Evolutionary conservation across 2,113 vertebrate genomes (phyloP).

Genomic region (Junco hyemalis): DNA sequence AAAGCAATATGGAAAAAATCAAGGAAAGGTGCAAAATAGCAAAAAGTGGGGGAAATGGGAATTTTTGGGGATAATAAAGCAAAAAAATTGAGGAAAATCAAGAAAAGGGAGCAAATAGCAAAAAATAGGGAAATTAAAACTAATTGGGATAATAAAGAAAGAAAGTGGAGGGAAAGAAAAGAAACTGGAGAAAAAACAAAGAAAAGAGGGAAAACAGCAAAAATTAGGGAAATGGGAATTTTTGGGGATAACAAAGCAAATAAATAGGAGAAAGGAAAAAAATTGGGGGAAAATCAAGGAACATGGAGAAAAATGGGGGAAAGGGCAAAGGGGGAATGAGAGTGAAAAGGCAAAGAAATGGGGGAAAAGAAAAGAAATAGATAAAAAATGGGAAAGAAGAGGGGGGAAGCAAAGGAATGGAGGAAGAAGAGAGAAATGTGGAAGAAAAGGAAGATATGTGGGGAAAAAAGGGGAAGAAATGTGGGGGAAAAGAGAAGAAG

Average conservation of each 20-base stretch:
- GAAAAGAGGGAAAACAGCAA: not conserved
- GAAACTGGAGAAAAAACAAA: not conserved
- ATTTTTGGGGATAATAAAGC: not conserved
- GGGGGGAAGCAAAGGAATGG: not conserved
- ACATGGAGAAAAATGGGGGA: not conserved
- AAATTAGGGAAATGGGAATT: not conserved
- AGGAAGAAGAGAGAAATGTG: not conserved
- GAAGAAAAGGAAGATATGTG: not conserved
- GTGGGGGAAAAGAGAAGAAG: not conserved
- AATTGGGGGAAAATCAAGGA: not conserved
- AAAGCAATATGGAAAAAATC: not conserved
- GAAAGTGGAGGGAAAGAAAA: not conserved
- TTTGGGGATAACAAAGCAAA: not conserved
- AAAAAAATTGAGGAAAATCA: not conserved
- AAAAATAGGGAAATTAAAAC: not conserved
- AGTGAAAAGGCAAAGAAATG: not conserved
- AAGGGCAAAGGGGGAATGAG: not conserved
- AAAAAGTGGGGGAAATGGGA: not conserved
- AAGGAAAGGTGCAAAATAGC: not conserved
- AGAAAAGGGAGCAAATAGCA: not conserved
- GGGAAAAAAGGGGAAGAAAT: not conserved
- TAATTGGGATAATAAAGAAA: not conserved
- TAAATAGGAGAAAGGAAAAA: not conserved
- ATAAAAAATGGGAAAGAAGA: not conserved
- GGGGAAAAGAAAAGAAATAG: not conserved